Conservation (phyloP, 2,888 invertebrate species). For the Abrostola triplasia region DNA sequence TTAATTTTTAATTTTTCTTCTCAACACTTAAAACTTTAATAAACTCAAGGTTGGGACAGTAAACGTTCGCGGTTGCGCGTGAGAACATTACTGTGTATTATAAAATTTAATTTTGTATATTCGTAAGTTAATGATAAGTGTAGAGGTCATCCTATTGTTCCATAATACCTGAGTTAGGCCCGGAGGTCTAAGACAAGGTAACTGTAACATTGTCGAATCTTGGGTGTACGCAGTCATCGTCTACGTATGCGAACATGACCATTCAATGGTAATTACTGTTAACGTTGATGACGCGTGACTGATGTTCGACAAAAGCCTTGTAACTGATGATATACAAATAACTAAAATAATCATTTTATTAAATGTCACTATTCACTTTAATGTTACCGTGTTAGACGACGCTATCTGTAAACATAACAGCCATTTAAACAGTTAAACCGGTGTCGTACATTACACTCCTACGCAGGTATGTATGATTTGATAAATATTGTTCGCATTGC, state of each 20-base stretch:
- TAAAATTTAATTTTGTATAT: conserved; percentile 73
- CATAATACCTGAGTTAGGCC: conserved; percentile 64
- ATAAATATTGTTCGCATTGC: conserved; percentile 65
- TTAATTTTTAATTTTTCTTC: conserved; percentile 37
- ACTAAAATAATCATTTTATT: conserved; percentile 52
- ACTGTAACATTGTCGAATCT: conserved; percentile 73
- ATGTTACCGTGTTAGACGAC: conserved; percentile 41
- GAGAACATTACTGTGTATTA: conserved; percentile 74
- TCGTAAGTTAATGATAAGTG: conserved; percentile 77
- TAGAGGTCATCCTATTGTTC: conserved; percentile 79
- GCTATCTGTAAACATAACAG: conserved; percentile 45
- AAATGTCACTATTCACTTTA: conserved; percentile 54
- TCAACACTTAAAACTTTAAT: conserved; percentile 51
- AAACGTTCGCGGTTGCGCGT: conserved; percentile 72
- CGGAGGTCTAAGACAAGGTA: conserved; percentile 80
- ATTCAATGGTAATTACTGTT: conserved; percentile 74
- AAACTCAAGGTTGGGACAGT: conserved; percentile 66
- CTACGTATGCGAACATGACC: conserved; percentile 52
- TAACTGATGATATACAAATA: conserved; percentile 62
- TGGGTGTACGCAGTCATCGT: conserved; percentile 54
- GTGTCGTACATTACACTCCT: conserved; percentile 52
- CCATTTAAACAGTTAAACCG: conserved; percentile 59
- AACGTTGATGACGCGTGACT: conserved; percentile 73
- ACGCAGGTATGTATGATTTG: conserved; percentile 54
- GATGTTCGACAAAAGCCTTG: conserved; percentile 68